Evolutionary conservation across 2,888 invertebrate species (phyloP), one percentile per base, ranked within the genome.

Genomic region (Crocallis elinguaria): DNA sequence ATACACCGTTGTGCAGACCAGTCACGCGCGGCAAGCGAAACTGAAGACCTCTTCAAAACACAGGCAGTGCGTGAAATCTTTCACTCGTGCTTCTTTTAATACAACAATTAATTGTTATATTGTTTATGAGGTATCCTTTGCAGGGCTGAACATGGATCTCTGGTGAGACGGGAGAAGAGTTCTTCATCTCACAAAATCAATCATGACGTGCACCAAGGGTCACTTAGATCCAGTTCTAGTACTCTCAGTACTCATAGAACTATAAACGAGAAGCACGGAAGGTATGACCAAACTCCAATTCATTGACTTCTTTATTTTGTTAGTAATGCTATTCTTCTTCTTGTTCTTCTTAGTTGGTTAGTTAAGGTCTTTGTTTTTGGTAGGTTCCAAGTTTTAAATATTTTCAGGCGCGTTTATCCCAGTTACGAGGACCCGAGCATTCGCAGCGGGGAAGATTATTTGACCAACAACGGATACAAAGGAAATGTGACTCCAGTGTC

Each of bases 1-100:
- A 1, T 97, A 97, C 81, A 97, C 96, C 0, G 96, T 97, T 36
- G 96, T 97, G 11, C 96, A 97, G 84, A 95, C 95, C 57, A 92
- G 86, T 77, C 93, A 93, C 67, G 93, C 93, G 21, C 92, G 94
- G 42, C 93, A 94, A 62, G 88, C 93, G 25, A 94, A 94, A 69
- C 83, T 93, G 12, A 77, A 85, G 19, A 87, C 88, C 2, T 82
- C 91, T 14, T 86, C 91, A 7, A 87, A 88, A 73, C 88, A 90
- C 59, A 81, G 73, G 49, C 88, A 84, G 91, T 91, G 70, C 73
- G 86, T 44, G n/a, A n/a, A n/a, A n/a, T n/a, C n/a, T n/a, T n/a
- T n/a, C n/a, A n/a, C n/a, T n/a, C n/a, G n/a, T n/a, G n/a, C n/a
- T n/a, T n/a, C n/a, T n/a, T n/a, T n/a, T n/a, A n/a, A n/a, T n/a